Evolutionary conservation across 2,888 invertebrate species (phyloP), one percentile per base, ranked within the genome.

Genomic region (Amphipoea lucens): DNA sequence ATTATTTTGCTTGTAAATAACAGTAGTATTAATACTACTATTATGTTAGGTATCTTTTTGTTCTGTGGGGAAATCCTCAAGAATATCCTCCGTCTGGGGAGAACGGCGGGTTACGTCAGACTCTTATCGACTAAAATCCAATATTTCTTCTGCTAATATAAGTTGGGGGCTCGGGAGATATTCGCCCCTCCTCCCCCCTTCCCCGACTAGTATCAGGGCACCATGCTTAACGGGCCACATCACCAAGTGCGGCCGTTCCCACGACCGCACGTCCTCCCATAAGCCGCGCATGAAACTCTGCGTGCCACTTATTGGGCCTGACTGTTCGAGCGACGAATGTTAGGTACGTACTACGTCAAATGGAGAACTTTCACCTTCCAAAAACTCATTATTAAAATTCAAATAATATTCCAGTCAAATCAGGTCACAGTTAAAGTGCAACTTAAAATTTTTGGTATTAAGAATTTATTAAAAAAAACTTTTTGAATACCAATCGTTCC

Each of bases 401-500:
- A 40, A 71, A 71, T 36, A n/a, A 45, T 23, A 40, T n/a, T n/a
- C n/a, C 51, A 36, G 17, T n/a, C 5, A n/a, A 40, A 14, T n/a
- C 5, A 71, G 57, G n/a, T 57, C 40, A 54, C 51, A 23, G 23
- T 23, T 17, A 23, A 40, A 36, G 7, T 68, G 45, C 7, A 48
- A 66, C 5, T 40, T 42, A 11, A 12, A 60, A 40, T 42, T 20
- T 5, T 45, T 65, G 42, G 23, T 36, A 36, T 76, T 36, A 48
- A n/a, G 3, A 45, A 75, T 17, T 17, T 4, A n/a, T 51, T 40
- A 14, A 42, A 45, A n/a, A 36, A 36, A 20, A 54, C 12, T 14
- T 48, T 57, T 74, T 42, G 65, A 51, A 67, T 74, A 67, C 51
- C 54, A 36, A 81, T 67, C n/a, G 20, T 81, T 80, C 62, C 74